Evolutionary conservation across 2,888 invertebrate species (phyloP), one percentile per base, ranked within the genome.

Genomic region (Ophonus ardosiacus): DNA sequence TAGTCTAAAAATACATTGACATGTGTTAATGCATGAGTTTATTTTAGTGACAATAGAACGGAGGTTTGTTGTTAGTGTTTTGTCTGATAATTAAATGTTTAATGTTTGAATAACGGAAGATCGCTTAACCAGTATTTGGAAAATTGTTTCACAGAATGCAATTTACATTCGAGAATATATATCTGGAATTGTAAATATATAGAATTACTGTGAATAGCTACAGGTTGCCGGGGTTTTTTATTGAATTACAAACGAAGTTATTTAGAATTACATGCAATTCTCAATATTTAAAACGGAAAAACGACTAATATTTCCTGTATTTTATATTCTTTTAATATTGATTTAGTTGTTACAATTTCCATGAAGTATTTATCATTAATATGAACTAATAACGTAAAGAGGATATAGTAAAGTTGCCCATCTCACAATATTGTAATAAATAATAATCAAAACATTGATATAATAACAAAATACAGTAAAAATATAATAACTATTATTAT

Each of bases 141-240:
- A 74, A 74, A 74, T 74, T 74, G 71, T 13, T 74, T 74, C 71
- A 43, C 8, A 43, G 71, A 74, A 74, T 51, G 40, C 71, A 74
- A 74, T 74, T 74, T 74, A 18, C 71, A 38, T 68, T 74, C 13
- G 43, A 43, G 71, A 74, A 43, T 74, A 74, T 43, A 74, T 74
- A 74, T 74, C 71, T 74, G 40, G 18, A 74, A 74, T 43, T 74
- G 71, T 74, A 74, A 74, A 43, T 74, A 43, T 43, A 74, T 74
- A 74, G 43, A 74, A 74, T 74, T 74, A 74, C 43, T 7, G 7
- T 17, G 43, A 43, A 74, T 74, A 74, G 71, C 71, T 43, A 17
- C 40, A 63, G 63, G 68, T 68, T 68, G 4, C 5, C 24, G 15
- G 38, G 15, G 31, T 51, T 74, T 74, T 74, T 74, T 74, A 74